A percentile compares a stretch with the other conserved stretches of the same genome.
Conservation (phyloP, 2,113 vertebrate genomes). For the Cnemophilus loriae region DNA sequence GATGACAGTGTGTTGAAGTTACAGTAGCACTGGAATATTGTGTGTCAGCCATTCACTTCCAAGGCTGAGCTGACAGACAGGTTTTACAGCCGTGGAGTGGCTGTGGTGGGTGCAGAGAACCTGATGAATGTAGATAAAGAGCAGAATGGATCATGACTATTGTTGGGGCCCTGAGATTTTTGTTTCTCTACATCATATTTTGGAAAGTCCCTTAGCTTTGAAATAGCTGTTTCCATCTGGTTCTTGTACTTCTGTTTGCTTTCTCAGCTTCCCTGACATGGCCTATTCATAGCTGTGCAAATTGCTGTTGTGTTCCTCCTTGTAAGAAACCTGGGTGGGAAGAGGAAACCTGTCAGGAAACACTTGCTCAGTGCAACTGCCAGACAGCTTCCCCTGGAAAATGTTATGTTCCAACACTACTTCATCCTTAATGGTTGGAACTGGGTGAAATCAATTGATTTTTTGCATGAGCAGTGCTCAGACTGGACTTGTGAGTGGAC, state of each 20-base stretch:
- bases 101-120: not conserved
- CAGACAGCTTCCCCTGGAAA: not conserved
- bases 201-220: conserved; percentile 23
- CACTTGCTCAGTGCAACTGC: not conserved
- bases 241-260: not conserved
- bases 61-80: not conserved
- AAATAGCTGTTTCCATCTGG: not conserved
- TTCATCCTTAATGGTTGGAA: not conserved
- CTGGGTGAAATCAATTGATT: not conserved
- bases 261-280: not conserved
- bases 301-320: not conserved
- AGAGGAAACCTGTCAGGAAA: not conserved
- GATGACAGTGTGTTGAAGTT: not conserved
- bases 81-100: not conserved
- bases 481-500: not conserved
- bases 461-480: not conserved
- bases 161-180: not conserved
- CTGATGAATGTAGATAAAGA: not conserved
- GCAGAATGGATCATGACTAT: not conserved
- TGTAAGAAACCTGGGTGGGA: not conserved
- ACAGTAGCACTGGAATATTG: not conserved
- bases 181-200: not conserved
- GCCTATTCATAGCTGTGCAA: not conserved
- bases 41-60: not conserved
- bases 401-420: accelerated